phyloP scores from a whole-genome alignment of 2,797 vertebrate species.

The Podarcis siculus region DNA sequence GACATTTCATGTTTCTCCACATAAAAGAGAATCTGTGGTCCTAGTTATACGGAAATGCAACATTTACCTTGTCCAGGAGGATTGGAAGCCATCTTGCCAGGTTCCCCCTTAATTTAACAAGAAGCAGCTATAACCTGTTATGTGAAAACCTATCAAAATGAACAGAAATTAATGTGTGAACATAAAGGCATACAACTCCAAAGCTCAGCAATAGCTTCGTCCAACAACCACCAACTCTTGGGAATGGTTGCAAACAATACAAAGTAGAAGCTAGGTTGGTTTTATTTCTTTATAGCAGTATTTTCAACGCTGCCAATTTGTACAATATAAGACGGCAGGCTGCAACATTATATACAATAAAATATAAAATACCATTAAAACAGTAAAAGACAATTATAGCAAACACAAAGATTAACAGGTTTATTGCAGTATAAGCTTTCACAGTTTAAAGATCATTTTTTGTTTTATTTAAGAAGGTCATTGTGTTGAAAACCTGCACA shows the following conservation, averaged over 20 bases:
- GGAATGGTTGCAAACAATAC: not conserved
- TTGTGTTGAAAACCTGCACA: not conserved
- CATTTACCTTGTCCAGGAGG: slow-evolving; percentile 87
- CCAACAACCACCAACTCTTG: not conserved
- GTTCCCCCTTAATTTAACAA: slow-evolving; percentile 53
- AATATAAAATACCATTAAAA: too few relatives aligned
- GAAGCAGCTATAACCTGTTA: slow-evolving; percentile 41
- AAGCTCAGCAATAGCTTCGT: not conserved
- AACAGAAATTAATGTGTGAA: slow-evolving; percentile 17
- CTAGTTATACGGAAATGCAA: slow-evolving; percentile 6
- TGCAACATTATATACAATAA: too few relatives aligned
- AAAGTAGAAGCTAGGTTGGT: too few relatives aligned
- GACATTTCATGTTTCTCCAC: not conserved
- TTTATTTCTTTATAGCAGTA: too few relatives aligned
- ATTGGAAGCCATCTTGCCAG: slow-evolving; percentile 86
- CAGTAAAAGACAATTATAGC: not conserved
- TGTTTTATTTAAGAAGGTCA: not conserved
- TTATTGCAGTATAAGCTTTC: not conserved
- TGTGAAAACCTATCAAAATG: slow-evolving; percentile 66
- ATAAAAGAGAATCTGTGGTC: not conserved
- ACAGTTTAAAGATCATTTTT: not conserved
- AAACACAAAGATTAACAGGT: not conserved
- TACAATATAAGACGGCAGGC: too few relatives aligned
- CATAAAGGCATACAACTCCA: not conserved
- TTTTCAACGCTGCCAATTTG: too few relatives aligned